Percentiles rank a stretch among this genome's conserved stretches.
Conservation (phyloP, 2,888 invertebrate species). For the Sturmia bella region DNA sequence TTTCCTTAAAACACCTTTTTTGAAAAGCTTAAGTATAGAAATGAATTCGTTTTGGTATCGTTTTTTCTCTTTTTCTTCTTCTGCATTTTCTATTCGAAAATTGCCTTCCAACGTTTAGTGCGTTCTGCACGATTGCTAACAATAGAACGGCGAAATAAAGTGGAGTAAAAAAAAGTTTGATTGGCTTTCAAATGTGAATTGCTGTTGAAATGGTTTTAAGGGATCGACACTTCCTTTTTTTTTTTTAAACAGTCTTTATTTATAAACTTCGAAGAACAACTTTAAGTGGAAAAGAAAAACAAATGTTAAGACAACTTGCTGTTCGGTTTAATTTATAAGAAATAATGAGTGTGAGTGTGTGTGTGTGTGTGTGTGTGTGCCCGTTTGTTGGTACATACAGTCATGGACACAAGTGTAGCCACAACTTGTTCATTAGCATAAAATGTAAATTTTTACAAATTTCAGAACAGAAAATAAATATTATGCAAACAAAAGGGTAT, state of each 20-base stretch:
- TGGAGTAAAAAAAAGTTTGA: slow-evolving; percentile 27
- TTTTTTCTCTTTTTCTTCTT: neutral
- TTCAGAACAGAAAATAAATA: too few species aligned
- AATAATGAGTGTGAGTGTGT: too few species aligned
- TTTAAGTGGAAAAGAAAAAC: neutral
- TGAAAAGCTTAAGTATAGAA: slow-evolving; percentile 24
- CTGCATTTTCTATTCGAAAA: neutral
- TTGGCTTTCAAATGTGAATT: slow-evolving; percentile 14
- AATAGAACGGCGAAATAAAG: slow-evolving; percentile 20
- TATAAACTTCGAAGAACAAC: neutral
- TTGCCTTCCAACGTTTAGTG: slow-evolving; percentile 37
- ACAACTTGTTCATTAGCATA: too few species aligned
- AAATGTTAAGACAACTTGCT: neutral
- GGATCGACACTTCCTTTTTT: slow-evolving; percentile 5
- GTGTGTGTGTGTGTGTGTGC: too few species aligned
- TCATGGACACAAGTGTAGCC: too few species aligned
- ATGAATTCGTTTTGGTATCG: slow-evolving; percentile 10
- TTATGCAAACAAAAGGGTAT: too few species aligned
- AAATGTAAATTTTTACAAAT: too few species aligned
- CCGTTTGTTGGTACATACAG: too few species aligned
- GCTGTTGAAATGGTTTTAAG: slow-evolving; percentile 8
- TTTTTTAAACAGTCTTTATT: neutral
- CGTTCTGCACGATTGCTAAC: slow-evolving; percentile 40
- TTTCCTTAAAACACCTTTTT: slow-evolving; percentile 48
- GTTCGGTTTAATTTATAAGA: too few species aligned